phyloP scores from a whole-genome alignment of 2,113 vertebrate genomes.

The Centrocercus urophasianus region DNA sequence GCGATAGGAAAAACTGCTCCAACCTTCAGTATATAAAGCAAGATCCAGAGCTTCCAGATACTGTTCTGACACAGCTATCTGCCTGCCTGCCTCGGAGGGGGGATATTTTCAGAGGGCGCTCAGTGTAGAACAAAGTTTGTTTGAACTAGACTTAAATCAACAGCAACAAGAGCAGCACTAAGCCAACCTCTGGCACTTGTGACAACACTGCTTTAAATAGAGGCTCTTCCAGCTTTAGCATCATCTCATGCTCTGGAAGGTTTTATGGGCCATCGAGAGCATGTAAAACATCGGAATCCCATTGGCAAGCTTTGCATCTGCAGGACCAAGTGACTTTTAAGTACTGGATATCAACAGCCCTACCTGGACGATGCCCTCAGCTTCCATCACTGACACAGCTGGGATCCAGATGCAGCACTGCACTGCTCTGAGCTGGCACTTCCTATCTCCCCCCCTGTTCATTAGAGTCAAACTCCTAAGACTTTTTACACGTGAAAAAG shows the following conservation, averaged over 20 bases:
- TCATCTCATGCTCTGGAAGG: conserved; percentile 33
- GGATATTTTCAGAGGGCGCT: not conserved
- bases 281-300: not conserved
- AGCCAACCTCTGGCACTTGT: conserved; percentile 54
- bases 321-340: not conserved
- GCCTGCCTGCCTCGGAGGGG: not conserved
- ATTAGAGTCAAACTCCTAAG: conserved; percentile 53
- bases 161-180: conserved; percentile 51
- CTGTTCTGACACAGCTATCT: not conserved
- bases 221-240: conserved; percentile 21
- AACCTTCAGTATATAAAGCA: not conserved
- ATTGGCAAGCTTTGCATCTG: conserved; percentile 4
- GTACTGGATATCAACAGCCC: not conserved
- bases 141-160: conserved; percentile 52
- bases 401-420: not conserved
- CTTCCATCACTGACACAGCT: not conserved
- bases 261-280: conserved; percentile 46
- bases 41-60: not conserved
- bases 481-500: conserved; percentile 38
- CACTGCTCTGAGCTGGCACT: not conserved
- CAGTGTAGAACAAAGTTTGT: conserved; percentile 39
- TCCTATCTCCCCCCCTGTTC: conserved; percentile 21
- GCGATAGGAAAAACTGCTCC: not conserved
- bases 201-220: conserved; percentile 59
- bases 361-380: not conserved